Evolutionary conservation across 92 coral and sea anemone genomes (phyloP).

Genomic region (Zoanthus sociatus): DNA sequence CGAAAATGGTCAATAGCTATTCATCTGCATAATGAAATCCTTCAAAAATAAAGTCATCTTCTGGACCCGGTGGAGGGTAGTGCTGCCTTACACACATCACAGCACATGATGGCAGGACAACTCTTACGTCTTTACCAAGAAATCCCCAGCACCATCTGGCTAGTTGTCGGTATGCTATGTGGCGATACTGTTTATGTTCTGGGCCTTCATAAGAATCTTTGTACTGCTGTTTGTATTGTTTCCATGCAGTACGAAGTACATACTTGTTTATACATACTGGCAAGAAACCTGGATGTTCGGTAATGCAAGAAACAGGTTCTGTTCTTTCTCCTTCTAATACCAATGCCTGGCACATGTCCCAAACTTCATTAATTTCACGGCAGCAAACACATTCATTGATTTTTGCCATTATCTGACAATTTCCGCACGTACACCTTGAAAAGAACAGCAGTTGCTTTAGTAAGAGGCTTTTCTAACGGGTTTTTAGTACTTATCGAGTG

Average conservation of each 20-base stretch:
- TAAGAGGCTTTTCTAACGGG: conserved; percentile 11
- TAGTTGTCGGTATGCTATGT: conserved; percentile 48
- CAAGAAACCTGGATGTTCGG: conserved; percentile 39
- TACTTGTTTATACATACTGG: conserved; percentile 30
- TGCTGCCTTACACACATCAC: conserved; percentile 48
- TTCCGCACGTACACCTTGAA: conserved; percentile 26
- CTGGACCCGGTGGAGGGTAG: conserved; percentile 41
- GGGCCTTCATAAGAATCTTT: conserved; percentile 23
- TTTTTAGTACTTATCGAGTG: neutral
- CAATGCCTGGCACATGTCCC: conserved; percentile 46
- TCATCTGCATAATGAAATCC: conserved; percentile 56
- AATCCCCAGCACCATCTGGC: conserved; percentile 57
- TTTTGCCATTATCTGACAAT: conserved; percentile 24
- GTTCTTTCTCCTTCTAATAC: conserved; percentile 35
- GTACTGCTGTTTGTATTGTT: conserved; percentile 38
- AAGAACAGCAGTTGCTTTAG: neutral
- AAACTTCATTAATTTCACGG: conserved; percentile 39
- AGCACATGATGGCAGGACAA: conserved; percentile 51
- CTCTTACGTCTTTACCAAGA: conserved; percentile 55
- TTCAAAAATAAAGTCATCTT: conserved; percentile 44
- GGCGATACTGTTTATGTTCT: conserved; percentile 36
- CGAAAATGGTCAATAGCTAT: conserved; percentile 9
- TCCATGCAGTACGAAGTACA: conserved; percentile 41
- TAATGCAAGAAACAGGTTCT: conserved; percentile 39
- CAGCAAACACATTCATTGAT: conserved; percentile 30